Base-by-base conservation (phyloP, 2,797 vertebrate genomes). In the Steatocranus sp. region DNA sequence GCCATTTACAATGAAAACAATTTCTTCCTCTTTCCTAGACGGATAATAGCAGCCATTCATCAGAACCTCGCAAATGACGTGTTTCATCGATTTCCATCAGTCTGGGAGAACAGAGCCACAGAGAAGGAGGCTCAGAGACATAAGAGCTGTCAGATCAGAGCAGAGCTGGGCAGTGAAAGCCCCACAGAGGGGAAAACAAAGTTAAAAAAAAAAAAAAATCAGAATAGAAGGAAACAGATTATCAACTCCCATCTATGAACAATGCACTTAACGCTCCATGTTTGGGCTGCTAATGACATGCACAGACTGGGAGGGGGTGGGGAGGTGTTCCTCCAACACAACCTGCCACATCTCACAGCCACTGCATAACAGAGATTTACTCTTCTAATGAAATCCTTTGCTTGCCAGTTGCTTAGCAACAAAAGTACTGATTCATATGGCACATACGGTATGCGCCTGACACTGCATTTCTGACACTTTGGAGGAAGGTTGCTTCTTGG, bases 391-490 rank as follows among this genome's bases (percentile, higher is more conserved):
- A 94, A 95, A 94, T 89, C 91, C 93, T 93, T 93, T 90, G 93
- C 94, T 93, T 94, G 88, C 93, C 91, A 93, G 96, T 96, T 95
- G 95, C 96, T 93, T 94, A 94, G 96, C 95, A 96, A 96, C 96
- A 89, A 92, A 91, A 93, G 89, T 83, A 89, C 93, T 83, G 89
- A 95, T 94, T 95, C 90, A 92, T 92, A 92, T 92, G 91, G 89
- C 83, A 92, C 90, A 92, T 91, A 89, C 81, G 53, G 83, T 91
- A 81, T 84, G 89, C 79, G 83, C 92, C 93, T 94, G 92, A 95
- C 93, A 92, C 86, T 91, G 91, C 92, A 91, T 93, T 93, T 94
- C 90, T 94, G 91, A 94, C 91, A 87, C 90, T 89, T 86, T 63
- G 83, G 73, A 92, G 88, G 77, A 87, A 87, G 90, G 88, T 88